These are phyloP conservation scores for Zapus hudsonius DNA, from an alignment of 2,113 vertebrate genomes.

Conservation along the genomic window DNA sequence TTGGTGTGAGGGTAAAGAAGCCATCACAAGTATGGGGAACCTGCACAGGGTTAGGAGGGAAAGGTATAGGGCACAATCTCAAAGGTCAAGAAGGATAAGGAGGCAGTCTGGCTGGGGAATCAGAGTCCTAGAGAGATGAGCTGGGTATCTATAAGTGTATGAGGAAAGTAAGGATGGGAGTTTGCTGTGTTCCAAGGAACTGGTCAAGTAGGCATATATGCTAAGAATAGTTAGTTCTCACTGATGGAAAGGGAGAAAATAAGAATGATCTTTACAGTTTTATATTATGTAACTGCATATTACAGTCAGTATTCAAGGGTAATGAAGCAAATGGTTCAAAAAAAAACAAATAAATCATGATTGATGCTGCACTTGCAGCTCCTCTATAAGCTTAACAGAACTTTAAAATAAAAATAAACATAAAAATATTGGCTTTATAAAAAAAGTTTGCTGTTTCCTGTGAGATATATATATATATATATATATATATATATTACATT, in stretches of 20 bases:
- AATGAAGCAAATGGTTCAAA: slow-evolving; percentile 17
- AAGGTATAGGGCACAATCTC: neutral
- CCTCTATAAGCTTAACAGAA: slow-evolving; percentile 4
- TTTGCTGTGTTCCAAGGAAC: neutral
- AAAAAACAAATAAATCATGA: slow-evolving; percentile 1
- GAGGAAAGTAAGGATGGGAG: neutral
- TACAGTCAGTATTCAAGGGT: neutral
- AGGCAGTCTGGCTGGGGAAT: neutral
- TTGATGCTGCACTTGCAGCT: neutral
- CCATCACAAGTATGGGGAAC: neutral
- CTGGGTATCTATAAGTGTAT: neutral
- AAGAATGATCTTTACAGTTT: neutral
- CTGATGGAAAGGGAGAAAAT: slow-evolving; percentile 21
- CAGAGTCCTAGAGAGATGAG: neutral
- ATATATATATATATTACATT: too few species aligned
- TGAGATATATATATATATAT: too few species aligned
- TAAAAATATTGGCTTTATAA: slow-evolving; percentile 34
- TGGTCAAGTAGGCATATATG: neutral
- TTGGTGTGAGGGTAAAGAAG: neutral
- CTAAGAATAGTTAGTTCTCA: slow-evolving; percentile 31
- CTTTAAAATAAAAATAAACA: slow-evolving; percentile 45
- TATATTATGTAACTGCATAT: neutral
- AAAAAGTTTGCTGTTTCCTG: neutral
- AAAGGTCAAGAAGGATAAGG: neutral
- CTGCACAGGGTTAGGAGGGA: neutral